Evolutionary conservation across 2,888 invertebrate genomes (phyloP).

Genomic region (Isotomurus palustris): DNA sequence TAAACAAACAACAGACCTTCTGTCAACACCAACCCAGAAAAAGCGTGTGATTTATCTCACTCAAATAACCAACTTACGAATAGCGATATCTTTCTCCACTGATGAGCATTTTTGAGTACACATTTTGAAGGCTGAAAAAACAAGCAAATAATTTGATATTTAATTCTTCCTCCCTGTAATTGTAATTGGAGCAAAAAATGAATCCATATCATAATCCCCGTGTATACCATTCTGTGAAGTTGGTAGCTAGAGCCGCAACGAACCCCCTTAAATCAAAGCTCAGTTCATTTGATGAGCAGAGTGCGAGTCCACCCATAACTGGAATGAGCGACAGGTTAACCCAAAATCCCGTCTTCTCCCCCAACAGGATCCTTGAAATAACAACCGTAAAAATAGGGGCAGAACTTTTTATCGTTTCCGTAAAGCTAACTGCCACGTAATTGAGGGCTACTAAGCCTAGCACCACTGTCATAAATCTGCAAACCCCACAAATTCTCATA

Average conservation of each 20-base stretch:
- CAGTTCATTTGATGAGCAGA: slow-evolving; percentile 71
- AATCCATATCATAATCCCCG: too few relatives aligned
- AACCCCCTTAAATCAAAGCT: slow-evolving; percentile 70
- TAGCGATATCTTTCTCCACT: slow-evolving; percentile 69
- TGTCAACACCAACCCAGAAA: background rate
- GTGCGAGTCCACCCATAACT: slow-evolving; percentile 69
- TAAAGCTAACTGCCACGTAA: slow-evolving; percentile 74
- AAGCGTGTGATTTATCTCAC: slow-evolving; percentile 5
- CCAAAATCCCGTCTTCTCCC: slow-evolving; percentile 62
- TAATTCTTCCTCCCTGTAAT: too few relatives aligned
- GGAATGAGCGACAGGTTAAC: slow-evolving; percentile 69
- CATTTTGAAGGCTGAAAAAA: slow-evolving; percentile 63
- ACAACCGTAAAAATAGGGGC: slow-evolving; percentile 73
- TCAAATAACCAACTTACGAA: slow-evolving; percentile 61
- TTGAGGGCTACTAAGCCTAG: slow-evolving; percentile 68
- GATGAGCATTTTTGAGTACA: slow-evolving; percentile 71
- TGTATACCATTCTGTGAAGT: slow-evolving; percentile 70
- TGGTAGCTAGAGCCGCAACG: slow-evolving; percentile 69
- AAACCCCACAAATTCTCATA: slow-evolving; percentile 43
- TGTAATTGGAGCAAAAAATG: too few relatives aligned
- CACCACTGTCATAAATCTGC: slow-evolving; percentile 66
- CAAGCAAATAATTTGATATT: slow-evolving; percentile 1
- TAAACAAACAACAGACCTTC: slow-evolving; percentile 9
- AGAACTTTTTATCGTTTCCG: slow-evolving; percentile 74
- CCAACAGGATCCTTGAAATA: slow-evolving; percentile 57